Percentiles rank a stretch among this genome's conserved stretches.
Conservation (phyloP, 2,113 vertebrate species). For the Lophius piscatorius region DNA sequence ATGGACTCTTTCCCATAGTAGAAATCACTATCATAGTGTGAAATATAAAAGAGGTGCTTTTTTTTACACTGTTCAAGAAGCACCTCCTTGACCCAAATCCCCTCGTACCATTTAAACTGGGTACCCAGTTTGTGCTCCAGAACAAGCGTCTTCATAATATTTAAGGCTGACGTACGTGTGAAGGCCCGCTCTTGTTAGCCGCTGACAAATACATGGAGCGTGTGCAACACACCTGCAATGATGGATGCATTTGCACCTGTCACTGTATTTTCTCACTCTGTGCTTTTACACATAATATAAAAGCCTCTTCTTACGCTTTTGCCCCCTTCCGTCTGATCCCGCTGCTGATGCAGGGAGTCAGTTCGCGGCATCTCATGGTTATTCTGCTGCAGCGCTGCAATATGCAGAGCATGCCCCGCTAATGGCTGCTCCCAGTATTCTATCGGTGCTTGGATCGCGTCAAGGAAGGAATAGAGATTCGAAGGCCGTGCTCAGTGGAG, state of each 20-base stretch:
- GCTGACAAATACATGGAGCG: too few relatives aligned
- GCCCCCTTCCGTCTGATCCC: conserved; percentile 22
- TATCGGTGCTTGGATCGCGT: conserved; percentile 9
- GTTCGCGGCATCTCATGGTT: conserved; percentile 18
- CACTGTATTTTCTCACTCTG: too few relatives aligned
- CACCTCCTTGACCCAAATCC: too few relatives aligned
- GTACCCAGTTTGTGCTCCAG: not conserved
- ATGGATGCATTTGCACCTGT: too few relatives aligned
- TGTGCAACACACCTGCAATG: too few relatives aligned
- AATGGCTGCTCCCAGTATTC: conserved; percentile 14
- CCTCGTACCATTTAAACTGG: too few relatives aligned
- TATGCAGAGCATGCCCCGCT: conserved; percentile 33
- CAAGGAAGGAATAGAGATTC: conserved; percentile 11
- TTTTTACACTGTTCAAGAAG: too few relatives aligned
- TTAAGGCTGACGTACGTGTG: too few relatives aligned
- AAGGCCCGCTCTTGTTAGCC: too few relatives aligned
- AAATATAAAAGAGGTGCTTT: not conserved
- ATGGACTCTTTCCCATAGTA: not conserved
- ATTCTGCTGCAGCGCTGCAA: conserved; percentile 25
- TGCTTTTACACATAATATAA: too few relatives aligned
- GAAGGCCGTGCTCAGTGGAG: too few relatives aligned
- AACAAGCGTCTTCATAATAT: not conserved
- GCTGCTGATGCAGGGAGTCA: conserved; percentile 4
- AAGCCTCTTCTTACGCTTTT: conserved; percentile 21
- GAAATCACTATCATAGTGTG: not conserved